A percentile compares a stretch with the other conserved stretches of the same genome.
phyloP scores from a whole-genome alignment of 2,888 invertebrate species.

The Schizotus pectinicornis region DNA sequence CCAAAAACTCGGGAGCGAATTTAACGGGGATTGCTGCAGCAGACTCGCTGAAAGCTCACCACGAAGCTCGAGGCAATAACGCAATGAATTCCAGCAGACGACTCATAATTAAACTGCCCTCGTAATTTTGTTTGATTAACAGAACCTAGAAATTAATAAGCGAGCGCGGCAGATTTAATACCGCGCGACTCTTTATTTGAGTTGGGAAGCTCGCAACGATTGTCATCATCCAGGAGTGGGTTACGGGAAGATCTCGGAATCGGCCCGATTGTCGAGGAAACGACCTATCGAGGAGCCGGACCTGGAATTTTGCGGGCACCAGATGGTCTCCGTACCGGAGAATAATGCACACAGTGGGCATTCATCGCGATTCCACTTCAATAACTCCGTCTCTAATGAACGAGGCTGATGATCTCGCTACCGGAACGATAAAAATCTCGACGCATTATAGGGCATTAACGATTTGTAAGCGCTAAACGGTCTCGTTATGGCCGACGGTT shows the following conservation, averaged over 20 bases:
- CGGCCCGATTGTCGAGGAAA: background rate
- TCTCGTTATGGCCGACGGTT: constrained; percentile 1
- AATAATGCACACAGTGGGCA: constrained; percentile 30
- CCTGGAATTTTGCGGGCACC: constrained; percentile 9
- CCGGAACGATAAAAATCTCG: constrained; percentile 26
- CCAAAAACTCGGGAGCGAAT: background rate
- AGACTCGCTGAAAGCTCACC: constrained; percentile 5
- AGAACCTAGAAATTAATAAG: constrained; percentile 53
- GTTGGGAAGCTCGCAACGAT: constrained; percentile 45
- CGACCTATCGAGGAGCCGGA: background rate
- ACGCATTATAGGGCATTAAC: constrained; percentile 8
- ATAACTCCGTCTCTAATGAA: constrained; percentile 35
- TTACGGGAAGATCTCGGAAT: constrained; percentile 3
- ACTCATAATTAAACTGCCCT: constrained; percentile 51
- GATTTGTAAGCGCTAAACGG: constrained; percentile 11
- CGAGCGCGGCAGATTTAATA: constrained; percentile 49
- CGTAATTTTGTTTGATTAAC: constrained; percentile 52
- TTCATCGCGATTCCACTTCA: constrained; percentile 27
- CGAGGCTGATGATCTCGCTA: constrained; percentile 32
- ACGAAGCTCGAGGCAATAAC: constrained; percentile 14
- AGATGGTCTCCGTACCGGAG: constrained; percentile 28
- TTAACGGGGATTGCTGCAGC: too few species aligned
- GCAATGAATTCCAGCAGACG: constrained; percentile 47
- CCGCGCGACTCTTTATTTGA: constrained; percentile 48
- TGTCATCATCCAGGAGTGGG: constrained; percentile 25